These are phyloP conservation scores for Urosaurus nigricauda DNA, from an alignment of 2,797 vertebrate genomes.

Conservation along the genomic window DNA sequence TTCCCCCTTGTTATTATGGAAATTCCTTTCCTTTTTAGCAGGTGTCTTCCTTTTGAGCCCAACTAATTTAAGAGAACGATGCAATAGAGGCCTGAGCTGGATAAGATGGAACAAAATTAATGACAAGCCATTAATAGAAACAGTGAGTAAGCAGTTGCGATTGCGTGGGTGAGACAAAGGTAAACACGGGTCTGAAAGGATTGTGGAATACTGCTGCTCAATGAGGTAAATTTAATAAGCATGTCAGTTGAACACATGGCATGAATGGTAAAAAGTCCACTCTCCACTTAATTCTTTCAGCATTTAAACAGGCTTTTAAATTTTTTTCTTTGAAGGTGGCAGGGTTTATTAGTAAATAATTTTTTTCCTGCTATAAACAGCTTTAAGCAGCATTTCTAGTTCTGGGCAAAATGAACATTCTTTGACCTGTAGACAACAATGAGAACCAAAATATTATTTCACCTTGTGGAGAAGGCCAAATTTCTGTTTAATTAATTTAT, in stretches of 20 bases:
- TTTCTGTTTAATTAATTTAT: constrained; percentile 43
- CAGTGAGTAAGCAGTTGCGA: constrained; percentile 15
- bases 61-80: not conserved
- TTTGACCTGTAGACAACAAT: not conserved
- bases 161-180: constrained; percentile 34
- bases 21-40: constrained; percentile 43
- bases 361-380: constrained; percentile 42
- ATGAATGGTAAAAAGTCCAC: constrained; percentile 17
- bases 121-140: constrained; percentile 2
- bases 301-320: constrained; percentile 57
- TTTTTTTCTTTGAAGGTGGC: not conserved
- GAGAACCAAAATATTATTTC: constrained; percentile 17
- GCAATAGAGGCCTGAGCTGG: constrained; percentile 22
- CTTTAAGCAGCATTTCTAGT: constrained; percentile 16
- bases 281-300: constrained; percentile 55
- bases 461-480: constrained; percentile 42
- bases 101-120: constrained; percentile 27
- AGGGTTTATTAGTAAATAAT: constrained; percentile 2
- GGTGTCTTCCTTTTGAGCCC: constrained; percentile 28
- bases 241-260: not conserved
- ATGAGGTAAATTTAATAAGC: constrained; percentile 10
- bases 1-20: not conserved
- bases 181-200: constrained; percentile 36
- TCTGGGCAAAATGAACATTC: not conserved
- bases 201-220: constrained; percentile 17